phyloP scores from a whole-genome alignment of 2,797 vertebrate species.

The Typhlichthys subterraneus region DNA sequence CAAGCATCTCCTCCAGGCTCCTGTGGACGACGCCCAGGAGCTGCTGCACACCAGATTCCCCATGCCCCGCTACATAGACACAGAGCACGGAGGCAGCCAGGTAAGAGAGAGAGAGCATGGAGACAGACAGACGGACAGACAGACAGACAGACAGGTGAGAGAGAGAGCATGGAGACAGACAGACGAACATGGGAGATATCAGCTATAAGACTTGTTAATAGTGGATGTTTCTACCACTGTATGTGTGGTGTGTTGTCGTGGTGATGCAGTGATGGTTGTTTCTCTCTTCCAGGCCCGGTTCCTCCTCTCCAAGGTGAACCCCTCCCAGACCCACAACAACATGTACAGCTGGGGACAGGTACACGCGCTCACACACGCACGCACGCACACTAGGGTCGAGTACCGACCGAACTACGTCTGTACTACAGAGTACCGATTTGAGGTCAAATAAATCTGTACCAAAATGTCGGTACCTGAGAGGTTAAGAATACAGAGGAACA shows the following conservation, averaged over 20 bases:
- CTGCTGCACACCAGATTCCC: conserved; percentile 95
- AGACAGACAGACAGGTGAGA: conserved; percentile 88
- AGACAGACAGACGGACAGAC: not conserved
- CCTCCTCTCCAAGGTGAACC: conserved; percentile 97
- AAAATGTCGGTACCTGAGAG: too few relatives aligned
- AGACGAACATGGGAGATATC: too few relatives aligned
- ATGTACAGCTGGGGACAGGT: conserved; percentile 98
- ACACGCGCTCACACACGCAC: not conserved
- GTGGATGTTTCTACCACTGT: too few relatives aligned
- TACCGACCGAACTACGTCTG: too few relatives aligned
- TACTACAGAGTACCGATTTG: too few relatives aligned
- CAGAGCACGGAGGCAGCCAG: conserved; percentile 96
- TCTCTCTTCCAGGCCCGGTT: conserved; percentile 85
- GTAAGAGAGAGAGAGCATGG: conserved; percentile 59
- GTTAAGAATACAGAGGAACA: too few relatives aligned
- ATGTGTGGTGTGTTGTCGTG: not conserved
- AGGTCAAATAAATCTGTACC: too few relatives aligned
- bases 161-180: not conserved
- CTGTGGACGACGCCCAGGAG: conserved; percentile 93
- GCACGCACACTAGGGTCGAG: too few relatives aligned
- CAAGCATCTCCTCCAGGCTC: conserved; percentile 91
- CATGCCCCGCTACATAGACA: conserved; percentile 96
- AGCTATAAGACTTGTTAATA: too few relatives aligned
- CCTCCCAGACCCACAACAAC: conserved; percentile 97
- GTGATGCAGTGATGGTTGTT: not conserved